Evolutionary conservation across 2,113 vertebrate genomes (phyloP).

Genomic region (Triplophysa rosa): DNA sequence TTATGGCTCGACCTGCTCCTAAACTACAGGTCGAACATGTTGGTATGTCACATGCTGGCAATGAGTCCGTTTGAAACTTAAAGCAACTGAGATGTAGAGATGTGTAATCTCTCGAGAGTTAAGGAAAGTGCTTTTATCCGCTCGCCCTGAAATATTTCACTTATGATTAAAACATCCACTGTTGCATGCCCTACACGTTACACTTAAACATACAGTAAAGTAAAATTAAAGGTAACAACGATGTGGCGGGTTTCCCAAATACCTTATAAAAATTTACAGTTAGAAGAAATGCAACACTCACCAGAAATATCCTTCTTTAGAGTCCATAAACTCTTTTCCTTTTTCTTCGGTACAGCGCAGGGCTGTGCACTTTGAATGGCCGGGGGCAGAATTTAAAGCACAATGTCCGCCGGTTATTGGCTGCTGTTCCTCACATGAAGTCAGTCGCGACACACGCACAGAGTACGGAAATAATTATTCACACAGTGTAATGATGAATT

Average conservation of each 20-base stretch:
- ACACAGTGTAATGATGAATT: conserved; percentile 18
- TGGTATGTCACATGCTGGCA: background rate
- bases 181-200: background rate
- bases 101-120: background rate
- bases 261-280: background rate
- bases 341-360: conserved; percentile 61
- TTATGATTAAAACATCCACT: background rate
- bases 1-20: conserved; percentile 31
- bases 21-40: conserved; percentile 15
- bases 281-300: conserved; percentile 45
- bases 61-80: background rate
- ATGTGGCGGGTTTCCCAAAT: background rate
- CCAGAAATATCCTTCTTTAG: conserved; percentile 54
- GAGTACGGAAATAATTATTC: conserved; percentile 43
- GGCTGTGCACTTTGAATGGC: conserved; percentile 61
- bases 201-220: background rate
- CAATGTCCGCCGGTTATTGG: conserved; percentile 62
- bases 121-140: background rate
- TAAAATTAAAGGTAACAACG: background rate
- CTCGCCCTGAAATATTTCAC: background rate
- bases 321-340: conserved; percentile 63
- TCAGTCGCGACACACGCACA: conserved; percentile 38
- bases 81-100: background rate
- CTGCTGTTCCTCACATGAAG: conserved; percentile 59
- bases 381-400: conserved; percentile 63